Conservation (phyloP, 2,113 vertebrate species). For the Platysteira castanea region DNA sequence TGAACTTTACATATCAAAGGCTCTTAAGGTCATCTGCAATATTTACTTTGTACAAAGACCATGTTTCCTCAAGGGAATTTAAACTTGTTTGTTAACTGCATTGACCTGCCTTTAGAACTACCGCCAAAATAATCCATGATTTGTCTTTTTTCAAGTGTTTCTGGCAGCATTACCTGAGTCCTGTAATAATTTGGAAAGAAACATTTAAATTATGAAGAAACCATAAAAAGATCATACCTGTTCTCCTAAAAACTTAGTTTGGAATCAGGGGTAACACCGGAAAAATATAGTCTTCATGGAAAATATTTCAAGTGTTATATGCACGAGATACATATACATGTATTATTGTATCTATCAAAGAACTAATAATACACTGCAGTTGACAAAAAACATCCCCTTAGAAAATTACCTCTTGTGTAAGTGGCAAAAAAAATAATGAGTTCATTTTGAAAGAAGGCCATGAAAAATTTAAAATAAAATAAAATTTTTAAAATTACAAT, state of each 20-base stretch:
- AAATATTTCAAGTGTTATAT: background rate
- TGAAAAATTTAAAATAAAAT: background rate
- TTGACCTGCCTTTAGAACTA: background rate
- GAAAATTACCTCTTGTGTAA: background rate
- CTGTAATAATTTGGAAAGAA: background rate
- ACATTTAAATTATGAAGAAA: background rate
- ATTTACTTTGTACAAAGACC: background rate
- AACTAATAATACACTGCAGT: background rate
- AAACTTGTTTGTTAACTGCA: background rate
- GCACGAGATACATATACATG: background rate
- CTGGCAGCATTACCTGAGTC: background rate
- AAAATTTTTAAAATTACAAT: background rate
- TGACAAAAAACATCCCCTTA: background rate
- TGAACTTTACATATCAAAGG: background rate
- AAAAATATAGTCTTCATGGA: background rate
- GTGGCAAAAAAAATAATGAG: background rate
- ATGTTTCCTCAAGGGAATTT: background rate
- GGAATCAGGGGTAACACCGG: background rate
- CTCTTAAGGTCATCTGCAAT: background rate
- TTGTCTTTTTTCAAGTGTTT: background rate
- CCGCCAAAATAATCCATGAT: background rate
- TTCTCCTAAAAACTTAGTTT: background rate
- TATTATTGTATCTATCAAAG: background rate
- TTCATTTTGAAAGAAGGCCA: background rate
- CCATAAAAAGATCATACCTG: background rate